Percentiles rank a stretch among this genome's conserved stretches.
Evolutionary conservation across 2,113 vertebrate genomes (phyloP).

Genomic region (Manacus vitellinus): DNA sequence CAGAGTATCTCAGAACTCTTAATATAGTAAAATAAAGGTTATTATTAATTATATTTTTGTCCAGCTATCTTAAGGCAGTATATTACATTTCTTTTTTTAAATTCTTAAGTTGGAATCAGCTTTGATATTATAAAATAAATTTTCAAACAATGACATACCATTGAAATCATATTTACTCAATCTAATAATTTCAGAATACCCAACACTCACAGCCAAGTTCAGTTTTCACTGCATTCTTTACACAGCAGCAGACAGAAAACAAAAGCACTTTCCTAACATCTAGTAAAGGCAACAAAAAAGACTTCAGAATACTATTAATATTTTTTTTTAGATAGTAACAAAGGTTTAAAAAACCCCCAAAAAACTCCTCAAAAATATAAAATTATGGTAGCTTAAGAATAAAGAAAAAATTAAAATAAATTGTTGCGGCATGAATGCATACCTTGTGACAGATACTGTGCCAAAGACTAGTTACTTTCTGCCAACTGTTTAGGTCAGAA

Average conservation of each 20-base stretch:
- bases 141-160: background rate
- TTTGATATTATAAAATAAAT: background rate
- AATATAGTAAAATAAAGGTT: background rate
- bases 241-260: background rate
- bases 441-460: background rate
- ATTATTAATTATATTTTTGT: background rate
- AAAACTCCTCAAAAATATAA: background rate
- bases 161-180: background rate
- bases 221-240: background rate
- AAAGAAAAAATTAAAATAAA: background rate
- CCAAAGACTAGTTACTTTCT: background rate
- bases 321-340: background rate
- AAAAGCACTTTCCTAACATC: background rate
- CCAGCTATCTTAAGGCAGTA: background rate
- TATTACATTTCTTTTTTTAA: background rate
- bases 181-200: background rate
- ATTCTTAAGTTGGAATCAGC: background rate
- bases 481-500: background rate
- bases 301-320: background rate
- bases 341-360: background rate
- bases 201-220: background rate
- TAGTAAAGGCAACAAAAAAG: background rate
- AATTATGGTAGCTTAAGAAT: background rate
- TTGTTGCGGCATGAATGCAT: background rate
- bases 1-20: constrained; percentile 10